Percentiles rank a stretch among this genome's conserved stretches.
These are phyloP conservation scores for Drosophila lutescens DNA, from an alignment of 2,888 invertebrate genomes.

Conservation along the genomic window DNA sequence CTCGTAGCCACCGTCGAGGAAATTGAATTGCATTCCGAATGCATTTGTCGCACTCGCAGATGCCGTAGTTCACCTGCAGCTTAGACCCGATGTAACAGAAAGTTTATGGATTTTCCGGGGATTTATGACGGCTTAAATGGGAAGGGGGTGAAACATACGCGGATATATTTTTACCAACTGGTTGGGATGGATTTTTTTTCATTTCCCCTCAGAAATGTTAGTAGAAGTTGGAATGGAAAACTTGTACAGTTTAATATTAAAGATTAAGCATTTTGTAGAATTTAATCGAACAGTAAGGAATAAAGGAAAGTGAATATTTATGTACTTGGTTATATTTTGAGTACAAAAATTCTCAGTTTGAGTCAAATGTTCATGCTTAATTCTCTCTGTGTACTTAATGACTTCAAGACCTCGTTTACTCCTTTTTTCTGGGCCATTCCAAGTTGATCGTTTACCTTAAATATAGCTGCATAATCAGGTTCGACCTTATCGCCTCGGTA, in stretches of 20 bases:
- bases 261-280: too few relatives aligned
- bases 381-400: background rate
- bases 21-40: conserved; percentile 75
- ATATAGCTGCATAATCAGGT: conserved; percentile 46
- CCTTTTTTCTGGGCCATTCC: conserved; percentile 14
- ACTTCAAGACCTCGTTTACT: background rate
- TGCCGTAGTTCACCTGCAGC: conserved; percentile 34
- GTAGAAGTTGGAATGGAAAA: background rate
- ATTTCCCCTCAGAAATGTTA: background rate
- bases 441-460: conserved; percentile 33
- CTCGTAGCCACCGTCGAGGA: conserved; percentile 28
- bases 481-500: conserved; percentile 49
- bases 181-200: conserved; percentile 11
- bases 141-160: conserved; percentile 14
- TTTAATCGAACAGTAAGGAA: background rate
- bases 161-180: background rate
- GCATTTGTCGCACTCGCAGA: conserved; percentile 52
- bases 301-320: too few relatives aligned
- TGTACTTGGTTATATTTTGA: too few relatives aligned
- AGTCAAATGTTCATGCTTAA: too few relatives aligned
- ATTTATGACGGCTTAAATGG: conserved; percentile 50
- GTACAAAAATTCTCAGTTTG: too few relatives aligned
- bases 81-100: conserved; percentile 32
- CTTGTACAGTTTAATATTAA: background rate
- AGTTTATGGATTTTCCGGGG: conserved; percentile 27